phyloP scores from a whole-genome alignment of 1,140 invertebrate species.

The Macrostomum lignano region DNA sequence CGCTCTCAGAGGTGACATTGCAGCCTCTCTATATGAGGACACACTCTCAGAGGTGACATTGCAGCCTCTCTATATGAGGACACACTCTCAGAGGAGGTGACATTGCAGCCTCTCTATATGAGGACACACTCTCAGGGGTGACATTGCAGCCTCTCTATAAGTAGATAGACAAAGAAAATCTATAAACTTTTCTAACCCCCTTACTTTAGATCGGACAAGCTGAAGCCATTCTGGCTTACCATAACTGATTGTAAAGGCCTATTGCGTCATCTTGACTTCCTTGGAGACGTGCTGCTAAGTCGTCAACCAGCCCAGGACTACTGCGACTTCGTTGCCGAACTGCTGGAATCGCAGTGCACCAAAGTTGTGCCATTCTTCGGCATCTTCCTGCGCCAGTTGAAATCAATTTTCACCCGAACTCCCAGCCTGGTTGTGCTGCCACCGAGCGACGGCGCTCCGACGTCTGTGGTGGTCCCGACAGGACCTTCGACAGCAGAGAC shows the following conservation, averaged over 20 bases:
- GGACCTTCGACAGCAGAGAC: too few relatives aligned
- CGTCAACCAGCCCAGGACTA: slow-evolving; percentile 19
- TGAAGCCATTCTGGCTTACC: slow-evolving; percentile 64
- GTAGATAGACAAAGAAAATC: neutral
- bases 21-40: too few relatives aligned
- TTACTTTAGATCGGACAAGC: slow-evolving; percentile 49
- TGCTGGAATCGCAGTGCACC: slow-evolving; percentile 54
- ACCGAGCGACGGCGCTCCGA: slow-evolving; percentile 16
- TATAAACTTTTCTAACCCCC: slow-evolving; percentile 10
- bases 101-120: too few relatives aligned
- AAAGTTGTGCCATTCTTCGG: slow-evolving; percentile 72
- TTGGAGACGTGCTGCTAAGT: slow-evolving; percentile 42
- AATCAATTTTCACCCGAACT: slow-evolving; percentile 38
- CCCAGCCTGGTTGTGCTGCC: slow-evolving; percentile 39
- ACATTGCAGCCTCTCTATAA: neutral
- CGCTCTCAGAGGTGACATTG: too few relatives aligned
- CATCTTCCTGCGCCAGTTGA: slow-evolving; percentile 53
- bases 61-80: too few relatives aligned
- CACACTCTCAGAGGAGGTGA: too few relatives aligned
- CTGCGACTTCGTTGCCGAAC: slow-evolving; percentile 43
- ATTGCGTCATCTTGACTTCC: slow-evolving; percentile 43
- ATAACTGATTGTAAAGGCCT: slow-evolving; percentile 40
- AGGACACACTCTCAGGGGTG: neutral
- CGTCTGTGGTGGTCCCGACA: neutral
- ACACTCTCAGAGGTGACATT: too few relatives aligned